phyloP scores from a whole-genome alignment of 2,113 vertebrate species.

The Galemys pyrenaicus region DNA sequence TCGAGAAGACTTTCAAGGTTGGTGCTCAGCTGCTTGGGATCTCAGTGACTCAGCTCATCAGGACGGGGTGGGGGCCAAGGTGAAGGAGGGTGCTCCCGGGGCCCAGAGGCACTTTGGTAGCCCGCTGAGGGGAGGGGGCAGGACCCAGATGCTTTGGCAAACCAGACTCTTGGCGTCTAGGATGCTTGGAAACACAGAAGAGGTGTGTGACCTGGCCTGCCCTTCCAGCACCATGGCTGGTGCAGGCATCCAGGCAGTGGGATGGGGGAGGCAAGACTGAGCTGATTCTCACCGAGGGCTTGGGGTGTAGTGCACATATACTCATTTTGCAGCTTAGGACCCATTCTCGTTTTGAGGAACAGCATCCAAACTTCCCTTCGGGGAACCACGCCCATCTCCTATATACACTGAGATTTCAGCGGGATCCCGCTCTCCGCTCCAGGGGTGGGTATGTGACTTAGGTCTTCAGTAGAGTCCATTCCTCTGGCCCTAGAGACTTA shows the following conservation, averaged over 20 bases:
- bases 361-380: background rate
- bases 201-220: background rate
- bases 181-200: background rate
- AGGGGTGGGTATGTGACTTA: background rate
- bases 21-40: background rate
- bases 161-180: background rate
- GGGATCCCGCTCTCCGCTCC: background rate
- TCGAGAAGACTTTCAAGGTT: slow-evolving; percentile 69
- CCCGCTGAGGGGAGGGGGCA: background rate
- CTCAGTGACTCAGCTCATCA: background rate
- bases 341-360: background rate
- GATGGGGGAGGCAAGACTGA: background rate
- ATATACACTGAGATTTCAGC: background rate
- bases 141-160: background rate
- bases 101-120: background rate
- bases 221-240: too few relatives aligned
- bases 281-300: background rate
- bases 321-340: background rate
- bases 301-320: background rate
- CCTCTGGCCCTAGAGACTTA: background rate
- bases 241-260: background rate
- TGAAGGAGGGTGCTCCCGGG: background rate
- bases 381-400: background rate
- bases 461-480: background rate
- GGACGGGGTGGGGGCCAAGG: background rate